These are phyloP conservation scores for Aphelenchoides avenae DNA, from an alignment of 1,140 invertebrate species.

Conservation along the genomic window DNA sequence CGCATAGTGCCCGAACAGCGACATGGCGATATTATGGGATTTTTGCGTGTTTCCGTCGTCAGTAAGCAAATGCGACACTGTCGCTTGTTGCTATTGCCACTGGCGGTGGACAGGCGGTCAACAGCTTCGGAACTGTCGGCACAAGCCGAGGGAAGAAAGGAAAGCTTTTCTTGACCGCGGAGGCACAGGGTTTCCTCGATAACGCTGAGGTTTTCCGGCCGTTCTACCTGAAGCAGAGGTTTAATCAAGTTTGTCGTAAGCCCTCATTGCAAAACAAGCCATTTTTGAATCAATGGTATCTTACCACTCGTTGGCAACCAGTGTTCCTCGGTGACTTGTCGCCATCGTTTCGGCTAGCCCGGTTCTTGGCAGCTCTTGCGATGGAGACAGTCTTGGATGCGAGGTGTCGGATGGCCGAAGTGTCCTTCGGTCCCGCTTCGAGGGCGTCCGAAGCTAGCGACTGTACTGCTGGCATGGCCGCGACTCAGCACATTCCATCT, in stretches of 20 bases:
- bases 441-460: too few species aligned
- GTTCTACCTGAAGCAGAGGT: background rate
- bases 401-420: too few species aligned
- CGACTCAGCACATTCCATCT: too few species aligned
- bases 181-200: conserved; percentile 9
- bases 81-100: background rate
- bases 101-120: conserved; percentile 2
- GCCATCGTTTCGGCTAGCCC: background rate
- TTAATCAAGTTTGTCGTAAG: background rate
- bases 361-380: too few species aligned
- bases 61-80: conserved; percentile 16
- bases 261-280: conserved; percentile 2
- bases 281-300: conserved; percentile 1
- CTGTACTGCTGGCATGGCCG: too few species aligned
- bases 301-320: background rate
- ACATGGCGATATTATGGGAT: conserved; percentile 8
- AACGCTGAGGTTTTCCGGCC: background rate
- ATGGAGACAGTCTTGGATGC: too few species aligned
- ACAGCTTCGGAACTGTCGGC: conserved; percentile 12
- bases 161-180: conserved; percentile 19
- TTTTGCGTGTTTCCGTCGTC: conserved; percentile 11
- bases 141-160: conserved; percentile 10
- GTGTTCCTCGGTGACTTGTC: background rate
- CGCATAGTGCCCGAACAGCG: conserved; percentile 9
- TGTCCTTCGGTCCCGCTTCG: too few species aligned